Percentiles rank a stretch among this genome's conserved stretches.
Conservation (phyloP, 2,797 vertebrate genomes). For the Anniella stebbinsi region DNA sequence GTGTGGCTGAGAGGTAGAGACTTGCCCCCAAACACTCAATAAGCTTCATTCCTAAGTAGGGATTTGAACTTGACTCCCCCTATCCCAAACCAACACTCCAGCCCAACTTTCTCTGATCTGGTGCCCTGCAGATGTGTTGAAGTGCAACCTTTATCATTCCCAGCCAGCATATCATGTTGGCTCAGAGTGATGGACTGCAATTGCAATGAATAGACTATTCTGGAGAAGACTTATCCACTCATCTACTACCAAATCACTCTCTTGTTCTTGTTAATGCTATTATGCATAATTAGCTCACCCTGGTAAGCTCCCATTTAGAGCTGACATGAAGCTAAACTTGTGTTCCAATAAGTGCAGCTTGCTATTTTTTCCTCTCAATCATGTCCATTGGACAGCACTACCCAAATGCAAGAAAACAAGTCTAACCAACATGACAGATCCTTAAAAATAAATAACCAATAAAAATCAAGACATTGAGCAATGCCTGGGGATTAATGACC, state of each 20-base stretch:
- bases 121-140: too few species aligned
- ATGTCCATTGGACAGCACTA: background rate
- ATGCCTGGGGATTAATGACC: constrained; percentile 8
- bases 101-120: too few species aligned
- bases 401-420: background rate
- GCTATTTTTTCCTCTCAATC: background rate
- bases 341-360: background rate
- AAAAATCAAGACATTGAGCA: background rate
- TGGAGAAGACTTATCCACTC: background rate
- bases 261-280: background rate
- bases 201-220: background rate
- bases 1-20: too few species aligned
- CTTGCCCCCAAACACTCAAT: background rate
- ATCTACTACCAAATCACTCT: background rate
- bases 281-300: background rate
- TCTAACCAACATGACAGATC: background rate
- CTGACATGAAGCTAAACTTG: background rate
- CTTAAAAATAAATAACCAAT: constrained; percentile 19
- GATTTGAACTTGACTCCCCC: background rate
- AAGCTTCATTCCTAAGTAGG: background rate
- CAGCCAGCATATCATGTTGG: background rate
- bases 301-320: background rate
- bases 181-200: background rate
- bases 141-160: too few species aligned
- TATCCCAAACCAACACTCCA: background rate